Base-by-base conservation (phyloP, 2,797 vertebrate genomes). In the Chaenodraco wilsoni region DNA sequence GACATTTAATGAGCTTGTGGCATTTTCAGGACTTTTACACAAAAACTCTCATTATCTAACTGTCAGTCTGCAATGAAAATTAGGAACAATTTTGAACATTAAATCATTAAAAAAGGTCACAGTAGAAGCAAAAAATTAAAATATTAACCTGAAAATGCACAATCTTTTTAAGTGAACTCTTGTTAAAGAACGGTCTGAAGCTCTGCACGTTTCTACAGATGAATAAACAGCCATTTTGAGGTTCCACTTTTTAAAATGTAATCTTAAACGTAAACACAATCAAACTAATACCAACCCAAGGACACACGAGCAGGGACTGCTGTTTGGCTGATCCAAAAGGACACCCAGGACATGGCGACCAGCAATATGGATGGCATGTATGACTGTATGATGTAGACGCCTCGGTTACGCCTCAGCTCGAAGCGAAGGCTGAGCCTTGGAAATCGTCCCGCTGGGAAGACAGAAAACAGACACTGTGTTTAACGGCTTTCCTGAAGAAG, bases 261-360 rank as follows among this genome's bases (percentile, higher is more conserved):
- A 21, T 27, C 23, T 49, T 17, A 62, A 33, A 37, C 55, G 3
- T 61, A 54, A 2, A 69, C 67, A 41, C 11, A 54, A 48, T 59
- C 7, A 16, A 50, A 27, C 10, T 43, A 37, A 60, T 72, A 64
- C 87, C 51, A 90, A 99, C 98, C 98, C 89, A 99, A 84, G 2
- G 98, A 96, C 48, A 99, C 98, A 65, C 98, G 93, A 75, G 98
- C 98, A 8, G 98, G 98, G 72, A 99, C 98, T 0, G 98, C 98
- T 12, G 98, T 95, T 87, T 99, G 98, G 69, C 98, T 99, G 91
- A 99, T 99, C 98, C 98, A 99, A 85, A 99, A 99, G 52, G 98
- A 99, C 12, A 99, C 97, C 98, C 98, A 99, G 0, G 97, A 99
- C 98, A 99, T 99, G 88, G 97, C 98, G 1, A 99, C 98, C 73